These are phyloP conservation scores for Gari tellinella DNA, from an alignment of 2,888 invertebrate species.

Conservation along the genomic window DNA sequence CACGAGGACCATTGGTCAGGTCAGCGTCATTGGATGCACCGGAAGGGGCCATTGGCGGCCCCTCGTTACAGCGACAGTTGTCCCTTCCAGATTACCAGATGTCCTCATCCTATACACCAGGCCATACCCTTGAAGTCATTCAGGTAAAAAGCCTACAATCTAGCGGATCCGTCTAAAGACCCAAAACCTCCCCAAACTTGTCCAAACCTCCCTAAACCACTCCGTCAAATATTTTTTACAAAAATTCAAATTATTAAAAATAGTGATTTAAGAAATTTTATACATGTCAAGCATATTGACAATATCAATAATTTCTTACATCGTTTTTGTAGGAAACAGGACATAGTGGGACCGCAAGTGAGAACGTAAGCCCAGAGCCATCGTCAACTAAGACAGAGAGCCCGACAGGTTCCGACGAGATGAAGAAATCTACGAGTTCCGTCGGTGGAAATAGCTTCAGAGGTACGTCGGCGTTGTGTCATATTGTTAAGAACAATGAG, in stretches of 20 bases:
- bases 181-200: too few relatives aligned
- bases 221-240: constrained; percentile 3
- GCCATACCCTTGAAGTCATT: constrained; percentile 49
- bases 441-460: constrained; percentile 32
- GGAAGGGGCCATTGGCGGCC: constrained; percentile 14
- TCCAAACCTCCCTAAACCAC: too few relatives aligned
- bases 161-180: too few relatives aligned
- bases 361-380: constrained; percentile 44
- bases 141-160: constrained; percentile 31
- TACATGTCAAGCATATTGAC: too few relatives aligned
- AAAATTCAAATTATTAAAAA: too few relatives aligned
- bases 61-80: constrained; percentile 44
- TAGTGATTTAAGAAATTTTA: too few relatives aligned
- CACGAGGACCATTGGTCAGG: constrained; percentile 51
- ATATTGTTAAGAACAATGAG: too few relatives aligned
- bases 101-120: constrained; percentile 23
- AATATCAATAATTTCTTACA: too few relatives aligned
- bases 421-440: constrained; percentile 42
- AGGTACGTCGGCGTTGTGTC: constrained; percentile 57
- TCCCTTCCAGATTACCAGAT: constrained; percentile 62
- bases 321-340: constrained; percentile 44
- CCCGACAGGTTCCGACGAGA: constrained; percentile 54
- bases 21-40: constrained; percentile 46
- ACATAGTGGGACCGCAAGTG: constrained; percentile 38
- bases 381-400: constrained; percentile 34